Evolutionary conservation across 2,888 invertebrate genomes (phyloP).

Genomic region (Xylota sylvarum): DNA sequence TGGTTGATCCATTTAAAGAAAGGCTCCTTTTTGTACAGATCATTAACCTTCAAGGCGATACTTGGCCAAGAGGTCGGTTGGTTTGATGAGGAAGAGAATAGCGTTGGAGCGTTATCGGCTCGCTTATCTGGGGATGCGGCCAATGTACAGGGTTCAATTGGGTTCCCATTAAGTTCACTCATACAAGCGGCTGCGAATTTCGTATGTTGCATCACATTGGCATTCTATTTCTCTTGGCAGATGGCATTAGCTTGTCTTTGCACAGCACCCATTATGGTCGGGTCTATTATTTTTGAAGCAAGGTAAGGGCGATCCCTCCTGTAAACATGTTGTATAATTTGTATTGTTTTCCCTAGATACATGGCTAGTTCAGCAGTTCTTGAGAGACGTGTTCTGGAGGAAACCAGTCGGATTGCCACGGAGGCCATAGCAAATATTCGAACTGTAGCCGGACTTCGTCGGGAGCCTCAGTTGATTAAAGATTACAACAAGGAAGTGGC

Average conservation of each 20-base stretch:
- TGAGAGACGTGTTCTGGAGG: slow-evolving; percentile 88
- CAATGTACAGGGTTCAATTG: slow-evolving; percentile 90
- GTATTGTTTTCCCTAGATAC: slow-evolving; percentile 83
- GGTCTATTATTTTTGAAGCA: slow-evolving; percentile 88
- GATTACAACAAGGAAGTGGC: slow-evolving; percentile 87
- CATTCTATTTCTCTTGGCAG: slow-evolving; percentile 89
- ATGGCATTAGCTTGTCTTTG: slow-evolving; percentile 89
- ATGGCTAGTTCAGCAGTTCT: slow-evolving; percentile 87
- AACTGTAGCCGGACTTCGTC: slow-evolving; percentile 88
- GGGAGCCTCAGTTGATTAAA: slow-evolving; percentile 87
- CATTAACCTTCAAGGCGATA: slow-evolving; percentile 87
- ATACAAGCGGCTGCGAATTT: slow-evolving; percentile 89
- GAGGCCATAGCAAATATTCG: slow-evolving; percentile 90
- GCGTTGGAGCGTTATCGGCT: slow-evolving; percentile 89
- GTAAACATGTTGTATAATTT: neutral
- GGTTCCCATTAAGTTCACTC: slow-evolving; percentile 88
- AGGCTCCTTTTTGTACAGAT: slow-evolving; percentile 77
- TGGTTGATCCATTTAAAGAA: neutral
- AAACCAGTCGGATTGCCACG: slow-evolving; percentile 89
- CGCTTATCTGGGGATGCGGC: slow-evolving; percentile 90
- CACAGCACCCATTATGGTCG: slow-evolving; percentile 89
- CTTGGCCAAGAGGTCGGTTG: slow-evolving; percentile 90
- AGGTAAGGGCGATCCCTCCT: slow-evolving; percentile 77
- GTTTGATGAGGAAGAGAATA: slow-evolving; percentile 89
- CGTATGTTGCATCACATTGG: slow-evolving; percentile 87